These are phyloP conservation scores for Balaenoptera acutorostrata DNA, from an alignment of 2,113 vertebrate species.

Conservation along the genomic window DNA sequence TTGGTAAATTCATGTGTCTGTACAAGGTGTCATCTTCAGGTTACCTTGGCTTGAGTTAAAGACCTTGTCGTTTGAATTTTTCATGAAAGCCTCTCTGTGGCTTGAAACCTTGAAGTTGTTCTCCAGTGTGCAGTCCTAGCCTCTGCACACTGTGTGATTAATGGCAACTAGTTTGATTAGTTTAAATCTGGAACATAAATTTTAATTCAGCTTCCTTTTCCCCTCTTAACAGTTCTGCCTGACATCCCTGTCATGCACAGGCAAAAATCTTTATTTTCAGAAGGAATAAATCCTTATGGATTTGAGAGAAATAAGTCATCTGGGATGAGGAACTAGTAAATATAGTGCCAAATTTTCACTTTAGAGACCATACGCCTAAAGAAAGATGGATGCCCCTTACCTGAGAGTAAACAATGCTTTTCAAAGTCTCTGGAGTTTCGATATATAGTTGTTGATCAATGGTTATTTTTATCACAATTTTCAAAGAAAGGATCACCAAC, in stretches of 20 bases:
- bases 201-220: neutral
- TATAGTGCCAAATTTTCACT: neutral
- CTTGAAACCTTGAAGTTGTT: neutral
- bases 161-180: neutral
- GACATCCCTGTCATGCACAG: neutral
- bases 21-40: neutral
- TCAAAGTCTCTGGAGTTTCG: neutral
- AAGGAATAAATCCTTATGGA: conserved; percentile 21
- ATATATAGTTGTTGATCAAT: neutral
- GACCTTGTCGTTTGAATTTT: neutral
- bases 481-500: neutral
- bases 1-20: neutral
- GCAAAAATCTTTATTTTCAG: conserved; percentile 38
- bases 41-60: neutral
- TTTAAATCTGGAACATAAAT: neutral
- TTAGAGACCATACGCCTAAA: neutral
- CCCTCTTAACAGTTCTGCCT: neutral
- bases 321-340: neutral
- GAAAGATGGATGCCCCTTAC: conserved; percentile 18
- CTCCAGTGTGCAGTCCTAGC: neutral
- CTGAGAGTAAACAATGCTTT: neutral
- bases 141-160: neutral
- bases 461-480: neutral
- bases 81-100: neutral
- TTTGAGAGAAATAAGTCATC: neutral